Base-by-base conservation (phyloP, 2,888 invertebrate species). In the Troides helena region DNA sequence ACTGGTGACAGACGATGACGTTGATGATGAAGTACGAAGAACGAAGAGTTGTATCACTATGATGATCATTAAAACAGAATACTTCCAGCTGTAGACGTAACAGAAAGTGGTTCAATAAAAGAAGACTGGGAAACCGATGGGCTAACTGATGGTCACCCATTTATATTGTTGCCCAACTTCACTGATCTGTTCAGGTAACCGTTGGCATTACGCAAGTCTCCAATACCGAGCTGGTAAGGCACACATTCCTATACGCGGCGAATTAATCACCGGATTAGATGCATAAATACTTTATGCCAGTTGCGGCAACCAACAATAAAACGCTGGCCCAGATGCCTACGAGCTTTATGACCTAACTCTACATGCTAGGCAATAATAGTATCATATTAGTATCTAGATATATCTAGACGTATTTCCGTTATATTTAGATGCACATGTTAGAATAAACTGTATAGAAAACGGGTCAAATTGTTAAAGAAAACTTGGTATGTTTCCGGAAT, bases 241-340 rank as follows among this genome's bases (percentile, higher is more conserved):
- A 64, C 56, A 60, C 67, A 67, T 67, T 62, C 66, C 63, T 46
- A 68, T 71, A 71, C 59, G 66, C 68, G 21, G 58, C 50, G 70
- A 56, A 80, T 81, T 81, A 81, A 80, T 81, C 76, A 77, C 77
- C 67, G 73, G 74, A 80, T 76, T 76, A 74, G 73, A 59, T 65
- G 72, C 76, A 80, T 85, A 81, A 84, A 83, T 79, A 82, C 65
- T 71, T 67, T 72, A 71, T 39, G 72, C 73, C 56, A 56, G 70
- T 81, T 79, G 73, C 78, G 72, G 77, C 72, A 79, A 71, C 72
- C 69, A 79, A 82, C 82, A 85, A 86, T 87, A 85, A 86, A 85
- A 82, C 80, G 73, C 68, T 84, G 84, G 73, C 85, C 85, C 76
- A 82, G 82, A 86, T 87, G 81, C 80, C 79, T 79, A 73, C 62